Evolutionary conservation across 2,888 invertebrate species (phyloP).

Genomic region (Parthenolecanium corni): DNA sequence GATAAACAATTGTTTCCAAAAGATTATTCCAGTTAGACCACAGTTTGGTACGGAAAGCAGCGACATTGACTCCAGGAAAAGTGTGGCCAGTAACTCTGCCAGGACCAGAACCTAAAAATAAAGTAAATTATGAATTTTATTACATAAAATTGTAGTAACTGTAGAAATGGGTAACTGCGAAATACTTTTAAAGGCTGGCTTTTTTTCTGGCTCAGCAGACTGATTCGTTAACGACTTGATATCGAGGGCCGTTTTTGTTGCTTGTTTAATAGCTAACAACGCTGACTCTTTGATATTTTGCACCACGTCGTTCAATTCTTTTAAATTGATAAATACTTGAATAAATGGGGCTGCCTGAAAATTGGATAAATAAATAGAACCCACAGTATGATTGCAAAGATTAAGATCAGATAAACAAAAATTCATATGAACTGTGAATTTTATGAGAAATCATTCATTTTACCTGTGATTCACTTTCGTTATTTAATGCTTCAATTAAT

Average conservation of each 20-base stretch:
- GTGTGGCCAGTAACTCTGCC: constrained; percentile 46
- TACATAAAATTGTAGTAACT: too few relatives aligned
- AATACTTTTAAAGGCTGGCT: constrained; percentile 12
- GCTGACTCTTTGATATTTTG: constrained; percentile 41
- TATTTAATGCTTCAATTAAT: constrained; percentile 64
- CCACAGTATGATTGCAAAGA: neutral
- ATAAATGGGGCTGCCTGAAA: constrained; percentile 47
- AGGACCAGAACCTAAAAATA: constrained; percentile 39
- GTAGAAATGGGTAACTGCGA: neutral
- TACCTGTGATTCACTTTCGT: constrained; percentile 58
- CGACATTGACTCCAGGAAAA: constrained; percentile 46
- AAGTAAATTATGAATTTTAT: too few relatives aligned
- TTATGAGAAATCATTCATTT: constrained; percentile 1
- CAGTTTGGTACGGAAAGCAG: constrained; percentile 53
- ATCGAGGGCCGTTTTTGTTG: constrained; percentile 43
- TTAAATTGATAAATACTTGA: constrained; percentile 52
- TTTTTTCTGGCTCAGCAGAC: constrained; percentile 17
- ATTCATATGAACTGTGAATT: neutral
- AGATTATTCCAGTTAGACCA: constrained; percentile 84
- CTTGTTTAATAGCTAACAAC: constrained; percentile 40
- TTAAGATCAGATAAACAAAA: neutral
- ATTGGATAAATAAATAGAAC: constrained; percentile 31
- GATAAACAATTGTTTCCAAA: constrained; percentile 62
- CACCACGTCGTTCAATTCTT: constrained; percentile 41
- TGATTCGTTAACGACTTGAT: constrained; percentile 37